A percentile compares a stretch with the other conserved stretches of the same genome.
Evolutionary conservation across 2,888 invertebrate genomes (phyloP).

Genomic region (Netelia virgata): DNA sequence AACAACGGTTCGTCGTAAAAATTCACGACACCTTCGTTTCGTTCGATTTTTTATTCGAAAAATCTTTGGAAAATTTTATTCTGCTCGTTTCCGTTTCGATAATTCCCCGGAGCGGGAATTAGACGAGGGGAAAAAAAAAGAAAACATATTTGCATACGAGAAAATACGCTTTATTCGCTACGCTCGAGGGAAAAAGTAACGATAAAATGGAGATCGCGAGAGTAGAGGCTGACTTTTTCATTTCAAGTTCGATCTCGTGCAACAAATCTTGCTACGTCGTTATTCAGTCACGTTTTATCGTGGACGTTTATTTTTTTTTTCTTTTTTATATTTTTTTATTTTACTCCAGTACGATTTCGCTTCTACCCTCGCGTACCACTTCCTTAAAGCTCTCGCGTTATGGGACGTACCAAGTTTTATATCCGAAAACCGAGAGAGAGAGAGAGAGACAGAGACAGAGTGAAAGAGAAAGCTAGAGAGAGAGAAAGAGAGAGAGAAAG

Average conservation of each 20-base stretch:
- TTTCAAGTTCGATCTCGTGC: slow-evolving; percentile 33
- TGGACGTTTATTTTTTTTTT: slow-evolving; percentile 13
- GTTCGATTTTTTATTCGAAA: not conserved
- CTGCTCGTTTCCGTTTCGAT: slow-evolving; percentile 13
- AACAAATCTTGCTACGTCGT: not conserved
- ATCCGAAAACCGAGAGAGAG: slow-evolving; percentile 2
- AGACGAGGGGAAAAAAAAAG: no score
- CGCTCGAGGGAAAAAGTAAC: not conserved
- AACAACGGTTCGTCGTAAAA: not conserved
- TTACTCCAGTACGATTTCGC: slow-evolving; percentile 22
- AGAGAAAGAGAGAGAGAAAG: no score
- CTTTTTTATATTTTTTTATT: not conserved
- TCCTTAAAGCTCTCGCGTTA: slow-evolving; percentile 11
- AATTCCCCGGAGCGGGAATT: not conserved
- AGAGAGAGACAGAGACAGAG: not conserved
- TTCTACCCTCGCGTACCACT: not conserved
- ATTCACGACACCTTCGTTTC: not conserved
- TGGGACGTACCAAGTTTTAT: slow-evolving; percentile 38
- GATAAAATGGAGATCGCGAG: not conserved
- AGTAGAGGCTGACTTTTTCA: not conserved
- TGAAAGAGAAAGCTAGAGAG: no score
- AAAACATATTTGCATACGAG: not conserved
- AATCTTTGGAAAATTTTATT: slow-evolving; percentile 1
- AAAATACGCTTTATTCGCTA: not conserved
- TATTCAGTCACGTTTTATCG: slow-evolving; percentile 28